These are phyloP conservation scores for Ectemnius lituratus DNA, from an alignment of 2,888 invertebrate genomes.

Conservation along the genomic window DNA sequence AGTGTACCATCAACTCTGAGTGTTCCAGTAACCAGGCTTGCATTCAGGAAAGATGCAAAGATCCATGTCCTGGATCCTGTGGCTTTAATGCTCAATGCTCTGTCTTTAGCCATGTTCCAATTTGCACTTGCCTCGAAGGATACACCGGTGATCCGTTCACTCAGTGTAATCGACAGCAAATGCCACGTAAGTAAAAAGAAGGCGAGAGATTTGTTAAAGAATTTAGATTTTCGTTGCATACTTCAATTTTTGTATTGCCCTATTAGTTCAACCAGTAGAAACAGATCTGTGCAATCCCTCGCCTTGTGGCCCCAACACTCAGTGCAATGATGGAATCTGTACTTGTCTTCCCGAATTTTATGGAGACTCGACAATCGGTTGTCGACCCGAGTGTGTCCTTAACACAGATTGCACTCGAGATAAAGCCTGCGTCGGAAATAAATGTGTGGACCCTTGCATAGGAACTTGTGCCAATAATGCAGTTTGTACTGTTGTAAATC, in stretches of 20 bases:
- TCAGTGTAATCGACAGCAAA: constrained; percentile 79
- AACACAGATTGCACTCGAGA: constrained; percentile 86
- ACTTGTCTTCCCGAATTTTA: constrained; percentile 82
- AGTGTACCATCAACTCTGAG: constrained; percentile 88
- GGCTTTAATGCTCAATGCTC: constrained; percentile 80
- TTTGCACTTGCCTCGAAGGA: constrained; percentile 76
- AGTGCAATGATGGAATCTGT: constrained; percentile 82
- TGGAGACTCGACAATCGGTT: constrained; percentile 80
- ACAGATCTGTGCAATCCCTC: constrained; percentile 89
- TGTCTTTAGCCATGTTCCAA: constrained; percentile 78
- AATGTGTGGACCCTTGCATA: constrained; percentile 89
- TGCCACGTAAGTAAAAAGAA: constrained; percentile 83
- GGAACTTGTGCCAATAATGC: constrained; percentile 89
- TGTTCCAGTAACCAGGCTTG: constrained; percentile 87
- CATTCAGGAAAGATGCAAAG: constrained; percentile 85
- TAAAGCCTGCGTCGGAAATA: constrained; percentile 85
- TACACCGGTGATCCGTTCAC: constrained; percentile 80
- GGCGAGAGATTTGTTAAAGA: background rate
- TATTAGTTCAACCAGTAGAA: constrained; percentile 52
- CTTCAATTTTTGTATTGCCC: constrained; percentile 3
- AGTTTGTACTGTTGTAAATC: constrained; percentile 86
- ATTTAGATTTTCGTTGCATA: background rate
- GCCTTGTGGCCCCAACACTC: constrained; percentile 86
- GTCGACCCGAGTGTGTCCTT: constrained; percentile 83
- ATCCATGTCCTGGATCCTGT: constrained; percentile 88